Evolutionary conservation across 2,888 invertebrate genomes (phyloP), one percentile per base, ranked within the genome.

Genomic region (Candidula unifasciata): DNA sequence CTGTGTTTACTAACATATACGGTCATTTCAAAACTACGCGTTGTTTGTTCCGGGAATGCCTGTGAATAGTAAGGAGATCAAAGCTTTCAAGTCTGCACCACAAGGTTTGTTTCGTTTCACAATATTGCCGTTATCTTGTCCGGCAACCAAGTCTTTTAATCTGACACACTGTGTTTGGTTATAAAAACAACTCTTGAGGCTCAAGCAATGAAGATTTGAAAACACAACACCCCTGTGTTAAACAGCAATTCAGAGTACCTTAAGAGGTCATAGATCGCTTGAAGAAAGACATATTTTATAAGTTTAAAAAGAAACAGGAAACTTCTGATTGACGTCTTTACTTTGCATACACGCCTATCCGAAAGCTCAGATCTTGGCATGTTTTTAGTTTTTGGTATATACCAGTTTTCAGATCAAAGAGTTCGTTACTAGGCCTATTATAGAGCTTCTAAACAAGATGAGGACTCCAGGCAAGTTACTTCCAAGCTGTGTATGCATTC

Each of bases 341-440:
- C 80, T 68, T 80, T 68, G 21, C 68, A 69, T 27, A 68, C 52
- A 27, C 30, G 66, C 33, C 33, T 66, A 33, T 35, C 68, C 21
- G 52, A 18, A 10, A 8, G 30, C 68, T 1, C 1, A 27, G n/a
- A 44, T 66, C 68, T 69, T 52, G 6, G 52, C 44, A 69, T 68
- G 30, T 80, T 66, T 69, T 69, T 44, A 44, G 44, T 44, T 52
- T 52, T 68, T 37, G 24, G 68, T 68, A 37, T 68, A 68, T 78
- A 78, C 10, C 44, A 66, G 16, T 69, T 27, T 30, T 2, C 18
- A 64, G 68, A 80, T 80, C 80, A 80, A 80, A 80, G 80, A 66
- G 44, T 44, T 21, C 35, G 13, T 24, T 52, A 21, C 54, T n/a
- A 27, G 27, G 54, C 80, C 44, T 68, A n/a, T 69, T 68, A 68